Evolutionary conservation across 2,888 invertebrate species (phyloP).

Genomic region (Dermolepida albohirtum): DNA sequence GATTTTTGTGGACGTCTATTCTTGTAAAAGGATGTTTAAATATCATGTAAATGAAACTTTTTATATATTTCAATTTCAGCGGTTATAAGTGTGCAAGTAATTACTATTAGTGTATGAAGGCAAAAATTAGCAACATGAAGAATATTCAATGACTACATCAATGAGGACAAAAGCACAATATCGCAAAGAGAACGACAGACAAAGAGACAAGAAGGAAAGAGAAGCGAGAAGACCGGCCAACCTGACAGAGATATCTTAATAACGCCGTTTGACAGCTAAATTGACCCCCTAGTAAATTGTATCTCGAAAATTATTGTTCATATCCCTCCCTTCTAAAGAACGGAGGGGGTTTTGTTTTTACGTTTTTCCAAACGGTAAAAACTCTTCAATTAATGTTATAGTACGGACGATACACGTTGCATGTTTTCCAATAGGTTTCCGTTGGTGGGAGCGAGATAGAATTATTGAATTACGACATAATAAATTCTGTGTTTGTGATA

Average conservation of each 20-base stretch:
- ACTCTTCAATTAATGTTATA: conserved; percentile 39
- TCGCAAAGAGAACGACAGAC: background rate
- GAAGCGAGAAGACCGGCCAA: conserved; percentile 5
- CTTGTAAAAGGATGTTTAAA: too few species aligned
- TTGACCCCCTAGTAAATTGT: conserved; percentile 42
- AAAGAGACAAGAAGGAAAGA: background rate
- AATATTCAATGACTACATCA: background rate
- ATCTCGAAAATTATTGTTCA: conserved; percentile 42
- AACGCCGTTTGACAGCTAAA: conserved; percentile 49
- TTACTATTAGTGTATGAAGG: too few species aligned
- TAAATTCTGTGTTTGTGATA: conserved; percentile 45
- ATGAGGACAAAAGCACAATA: too few species aligned
- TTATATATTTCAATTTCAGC: too few species aligned
- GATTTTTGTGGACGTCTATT: too few species aligned
- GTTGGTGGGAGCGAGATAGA: conserved; percentile 18
- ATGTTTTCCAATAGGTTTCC: background rate
- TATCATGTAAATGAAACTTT: too few species aligned
- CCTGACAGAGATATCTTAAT: conserved; percentile 50
- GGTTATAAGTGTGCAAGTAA: too few species aligned
- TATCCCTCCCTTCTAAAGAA: conserved; percentile 22
- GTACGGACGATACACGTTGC: conserved; percentile 4
- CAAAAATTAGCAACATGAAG: background rate
- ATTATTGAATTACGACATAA: conserved; percentile 41
- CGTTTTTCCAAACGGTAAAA: conserved; percentile 20
- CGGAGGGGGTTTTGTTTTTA: conserved; percentile 14